Conservation (phyloP, 2,113 vertebrate species). For the Dipodomys ordii region DNA sequence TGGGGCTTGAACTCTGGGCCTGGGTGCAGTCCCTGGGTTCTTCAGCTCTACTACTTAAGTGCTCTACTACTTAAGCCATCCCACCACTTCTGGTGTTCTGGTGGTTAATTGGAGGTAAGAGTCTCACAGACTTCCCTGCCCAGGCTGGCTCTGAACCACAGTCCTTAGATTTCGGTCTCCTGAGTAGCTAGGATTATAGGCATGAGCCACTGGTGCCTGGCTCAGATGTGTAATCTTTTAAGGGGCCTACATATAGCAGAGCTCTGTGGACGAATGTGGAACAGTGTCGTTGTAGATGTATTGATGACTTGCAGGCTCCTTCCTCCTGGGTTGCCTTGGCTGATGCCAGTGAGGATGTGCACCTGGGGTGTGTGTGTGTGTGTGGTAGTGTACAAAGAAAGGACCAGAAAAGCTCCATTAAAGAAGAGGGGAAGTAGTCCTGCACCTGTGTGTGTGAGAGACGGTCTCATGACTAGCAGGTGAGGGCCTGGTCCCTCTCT, state of each 20-base stretch:
- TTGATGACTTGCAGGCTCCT: background rate
- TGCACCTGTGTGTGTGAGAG: background rate
- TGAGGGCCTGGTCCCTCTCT: background rate
- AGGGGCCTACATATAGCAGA: conserved; percentile 22
- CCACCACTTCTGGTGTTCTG: no score
- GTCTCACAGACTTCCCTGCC: no score
- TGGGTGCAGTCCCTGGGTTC: no score
- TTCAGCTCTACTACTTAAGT: no score
- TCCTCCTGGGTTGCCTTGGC: background rate
- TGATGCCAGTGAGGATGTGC: background rate
- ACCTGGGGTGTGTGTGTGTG: background rate
- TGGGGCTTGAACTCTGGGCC: no score
- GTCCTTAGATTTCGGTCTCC: no score
- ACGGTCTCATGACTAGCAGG: background rate
- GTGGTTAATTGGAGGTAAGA: no score
- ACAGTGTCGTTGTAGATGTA: background rate
- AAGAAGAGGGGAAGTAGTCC: background rate
- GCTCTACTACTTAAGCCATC: no score
- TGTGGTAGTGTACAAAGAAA: background rate
- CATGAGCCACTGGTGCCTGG: no score
- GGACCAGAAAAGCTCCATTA: background rate
- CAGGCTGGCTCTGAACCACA: no score
- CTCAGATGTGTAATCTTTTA: conserved; percentile 52
- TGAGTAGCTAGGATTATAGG: no score
- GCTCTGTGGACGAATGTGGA: conserved; percentile 33